Evolutionary conservation across 1,140 invertebrate species (phyloP).

Genomic region (Listronotus oregonensis): DNA sequence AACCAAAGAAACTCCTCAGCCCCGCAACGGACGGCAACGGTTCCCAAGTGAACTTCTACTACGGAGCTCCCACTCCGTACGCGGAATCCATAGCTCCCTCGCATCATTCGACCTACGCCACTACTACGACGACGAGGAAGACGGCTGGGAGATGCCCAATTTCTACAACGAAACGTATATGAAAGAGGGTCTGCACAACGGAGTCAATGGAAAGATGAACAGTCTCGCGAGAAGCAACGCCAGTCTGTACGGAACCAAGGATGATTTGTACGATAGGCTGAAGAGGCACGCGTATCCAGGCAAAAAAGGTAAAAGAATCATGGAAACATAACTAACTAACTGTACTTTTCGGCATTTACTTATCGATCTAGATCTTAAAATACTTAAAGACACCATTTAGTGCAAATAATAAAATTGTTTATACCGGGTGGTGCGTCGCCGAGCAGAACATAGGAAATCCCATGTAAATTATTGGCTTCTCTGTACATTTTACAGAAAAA

Average conservation of each 20-base stretch:
- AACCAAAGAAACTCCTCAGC: constrained; percentile 85
- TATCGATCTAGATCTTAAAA: background rate
- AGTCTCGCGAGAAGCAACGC: constrained; percentile 89
- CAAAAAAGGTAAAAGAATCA: constrained; percentile 79
- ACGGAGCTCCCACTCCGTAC: constrained; percentile 88
- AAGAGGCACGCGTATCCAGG: constrained; percentile 94
- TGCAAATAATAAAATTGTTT: constrained; percentile 26
- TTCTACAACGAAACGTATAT: constrained; percentile 97
- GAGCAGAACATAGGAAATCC: no score
- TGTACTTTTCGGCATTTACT: constrained; percentile 7
- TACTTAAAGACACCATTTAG: background rate
- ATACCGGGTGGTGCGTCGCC: no score
- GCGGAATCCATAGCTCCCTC: constrained; percentile 93
- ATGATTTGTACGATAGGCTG: constrained; percentile 93
- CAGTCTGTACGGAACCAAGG: constrained; percentile 93
- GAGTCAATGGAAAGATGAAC: constrained; percentile 80
- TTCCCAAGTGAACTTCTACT: constrained; percentile 95
- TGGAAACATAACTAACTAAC: no score
- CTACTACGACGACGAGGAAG: constrained; percentile 94
- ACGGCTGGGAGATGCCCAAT: constrained; percentile 97
- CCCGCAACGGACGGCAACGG: constrained; percentile 86
- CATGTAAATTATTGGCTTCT: no score
- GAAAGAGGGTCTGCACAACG: constrained; percentile 88
- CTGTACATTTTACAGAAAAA: no score
- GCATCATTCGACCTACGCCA: constrained; percentile 95